Conservation (phyloP, 1,140 invertebrate genomes). For the Tenebrio molitor region DNA sequence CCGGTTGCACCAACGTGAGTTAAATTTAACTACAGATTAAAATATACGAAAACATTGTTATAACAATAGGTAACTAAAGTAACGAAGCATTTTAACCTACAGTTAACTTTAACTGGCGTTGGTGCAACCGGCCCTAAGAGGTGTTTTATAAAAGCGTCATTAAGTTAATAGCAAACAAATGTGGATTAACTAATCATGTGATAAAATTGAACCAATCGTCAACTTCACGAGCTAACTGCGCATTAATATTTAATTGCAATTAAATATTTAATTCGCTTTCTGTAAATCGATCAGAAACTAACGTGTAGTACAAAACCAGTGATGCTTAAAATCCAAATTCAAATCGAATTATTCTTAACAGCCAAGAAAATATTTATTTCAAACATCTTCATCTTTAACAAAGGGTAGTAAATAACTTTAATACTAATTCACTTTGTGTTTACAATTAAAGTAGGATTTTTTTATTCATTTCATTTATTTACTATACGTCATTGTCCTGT, state of each 20-base stretch:
- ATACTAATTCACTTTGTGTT: slow-evolving; percentile 24
- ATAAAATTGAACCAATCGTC: slow-evolving; percentile 11
- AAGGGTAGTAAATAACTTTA: slow-evolving; percentile 32
- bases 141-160: slow-evolving; percentile 28
- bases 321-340: slow-evolving; percentile 18
- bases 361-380: slow-evolving; percentile 24
- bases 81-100: no score
- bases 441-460: slow-evolving; percentile 18
- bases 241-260: no score
- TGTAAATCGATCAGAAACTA: slow-evolving; percentile 5
- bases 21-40: no score
- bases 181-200: slow-evolving; percentile 7
- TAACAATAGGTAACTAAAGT: no score
- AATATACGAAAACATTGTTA: no score
- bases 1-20: no score
- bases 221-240: slow-evolving; percentile 10
- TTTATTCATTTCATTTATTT: slow-evolving; percentile 38
- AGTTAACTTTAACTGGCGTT: no score
- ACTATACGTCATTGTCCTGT: slow-evolving; percentile 29
- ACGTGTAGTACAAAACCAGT: slow-evolving; percentile 5
- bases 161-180: slow-evolving; percentile 21
- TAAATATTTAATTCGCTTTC: no score
- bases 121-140: slow-evolving; percentile 6
- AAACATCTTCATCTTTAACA: slow-evolving; percentile 16
- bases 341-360: slow-evolving; percentile 22